Percentiles rank a stretch among this genome's conserved stretches.
Evolutionary conservation across 2,797 vertebrate species (phyloP).

Genomic region (Phrynocephalus vlangalii): DNA sequence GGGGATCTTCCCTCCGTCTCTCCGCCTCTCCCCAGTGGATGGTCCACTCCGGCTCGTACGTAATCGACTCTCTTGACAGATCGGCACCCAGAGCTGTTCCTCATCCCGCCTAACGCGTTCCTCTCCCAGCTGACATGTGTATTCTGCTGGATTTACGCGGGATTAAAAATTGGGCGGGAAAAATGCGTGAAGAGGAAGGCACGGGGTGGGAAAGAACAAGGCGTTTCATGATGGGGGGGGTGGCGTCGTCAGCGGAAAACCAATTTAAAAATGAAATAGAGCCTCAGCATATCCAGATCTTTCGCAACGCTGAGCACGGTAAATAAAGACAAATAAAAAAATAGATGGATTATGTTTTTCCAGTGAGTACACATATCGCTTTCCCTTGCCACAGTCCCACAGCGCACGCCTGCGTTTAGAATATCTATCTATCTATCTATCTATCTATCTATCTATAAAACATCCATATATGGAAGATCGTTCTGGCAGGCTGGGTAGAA

Average conservation of each 20-base stretch:
- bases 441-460: no score
- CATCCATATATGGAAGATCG: conserved; percentile 21
- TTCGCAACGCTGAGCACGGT: background rate
- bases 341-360: conserved; percentile 4
- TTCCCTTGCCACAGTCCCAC: no score
- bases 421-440: background rate
- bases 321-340: background rate
- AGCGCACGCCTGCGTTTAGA: no score
- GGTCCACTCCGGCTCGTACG: background rate
- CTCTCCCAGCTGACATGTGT: conserved; percentile 48
- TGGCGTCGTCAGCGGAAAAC: background rate
- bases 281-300: background rate
- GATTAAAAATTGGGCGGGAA: conserved; percentile 53
- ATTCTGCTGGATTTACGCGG: conserved; percentile 48
- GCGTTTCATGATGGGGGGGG: conserved; percentile 13
- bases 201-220: background rate
- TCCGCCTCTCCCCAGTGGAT: background rate
- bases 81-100: conserved; percentile 22
- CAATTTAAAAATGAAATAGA: conserved; percentile 39
- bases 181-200: conserved; percentile 26
- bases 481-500: conserved; percentile 49
- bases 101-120: conserved; percentile 5
- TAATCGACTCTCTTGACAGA: background rate
- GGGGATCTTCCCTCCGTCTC: conserved; percentile 25
- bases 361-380: background rate